Evolutionary conservation across 2,888 invertebrate genomes (phyloP), one percentile per base, ranked within the genome.

Genomic region (Philereme transversata): DNA sequence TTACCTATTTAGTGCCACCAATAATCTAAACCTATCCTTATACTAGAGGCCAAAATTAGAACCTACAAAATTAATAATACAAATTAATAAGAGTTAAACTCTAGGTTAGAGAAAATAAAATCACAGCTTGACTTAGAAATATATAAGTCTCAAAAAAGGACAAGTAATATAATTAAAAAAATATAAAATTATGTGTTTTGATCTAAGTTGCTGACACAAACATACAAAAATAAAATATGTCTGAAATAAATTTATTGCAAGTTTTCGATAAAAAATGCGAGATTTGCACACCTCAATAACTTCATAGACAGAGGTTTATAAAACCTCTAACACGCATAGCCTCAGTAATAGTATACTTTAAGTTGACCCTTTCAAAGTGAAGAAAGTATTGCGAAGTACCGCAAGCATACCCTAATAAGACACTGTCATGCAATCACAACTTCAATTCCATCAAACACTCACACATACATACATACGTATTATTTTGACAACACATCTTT

Each of bases 341-440:
- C 38, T 7, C n/a, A n/a, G n/a, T 5, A 38, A 38, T 38, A 38
- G 38, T 38, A 38, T 5, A 38, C 11, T 51, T 35, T 22, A 33
- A 43, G 44, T 44, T 51, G 8, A 10, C 8, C 40, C 49, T 45
- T 38, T 45, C 33, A 36, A 41, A 9, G 50, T 36, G 6, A 33
- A 48, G 50, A 62, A 51, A 59, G 47, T 41, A 35, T 43, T 40
- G 47, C 52, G 49, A 56, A 54, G 41, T 47, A 48, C 53, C 22
- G 55, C 57, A 58, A 52, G 35, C 62, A 56, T 67, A 65, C 61
- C 44, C 57, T 64, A 65, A 64, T 70, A 69, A 69, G 69, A 65
- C 69, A 72, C 70, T 66, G 72, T 64, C 75, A 75, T 73, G 75
- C 77, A 79, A 79, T 83, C 80, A 79, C 77, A 78, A 78, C 65